Conservation (phyloP, 2,113 vertebrate genomes). For the Scortum barcoo region DNA sequence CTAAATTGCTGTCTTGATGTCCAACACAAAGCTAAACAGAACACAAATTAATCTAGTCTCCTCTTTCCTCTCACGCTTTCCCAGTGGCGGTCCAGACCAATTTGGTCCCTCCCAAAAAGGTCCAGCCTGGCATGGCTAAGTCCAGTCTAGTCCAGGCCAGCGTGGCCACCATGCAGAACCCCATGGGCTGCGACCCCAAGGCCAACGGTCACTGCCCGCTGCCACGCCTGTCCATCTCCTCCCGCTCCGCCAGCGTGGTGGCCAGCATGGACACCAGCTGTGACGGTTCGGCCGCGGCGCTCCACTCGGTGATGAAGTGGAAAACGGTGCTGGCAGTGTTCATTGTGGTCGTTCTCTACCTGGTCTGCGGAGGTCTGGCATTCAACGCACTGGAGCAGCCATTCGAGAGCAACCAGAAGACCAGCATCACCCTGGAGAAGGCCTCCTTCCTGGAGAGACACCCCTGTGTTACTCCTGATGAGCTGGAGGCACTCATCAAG, state of each 20-base stretch:
- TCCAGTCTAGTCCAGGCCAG: constrained; percentile 84
- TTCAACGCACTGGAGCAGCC: constrained; percentile 94
- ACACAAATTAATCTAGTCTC: neutral
- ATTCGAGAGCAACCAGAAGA: constrained; percentile 93
- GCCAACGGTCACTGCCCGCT: constrained; percentile 85
- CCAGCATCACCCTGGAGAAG: constrained; percentile 91
- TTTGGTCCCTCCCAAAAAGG: constrained; percentile 82
- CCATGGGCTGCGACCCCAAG: constrained; percentile 86
- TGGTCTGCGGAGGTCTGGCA: constrained; percentile 91
- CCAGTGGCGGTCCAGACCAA: constrained; percentile 92
- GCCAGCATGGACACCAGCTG: constrained; percentile 91
- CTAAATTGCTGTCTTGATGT: neutral
- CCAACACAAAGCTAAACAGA: neutral
- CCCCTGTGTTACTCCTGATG: constrained; percentile 88
- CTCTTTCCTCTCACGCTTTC: constrained; percentile 37
- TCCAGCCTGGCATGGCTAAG: constrained; percentile 79
- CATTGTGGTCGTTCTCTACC: constrained; percentile 93
- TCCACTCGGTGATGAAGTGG: constrained; percentile 98
- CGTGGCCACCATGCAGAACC: constrained; percentile 84
- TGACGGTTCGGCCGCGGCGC: constrained; percentile 80
- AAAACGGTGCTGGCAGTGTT: constrained; percentile 96
- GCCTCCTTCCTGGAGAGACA: constrained; percentile 91
- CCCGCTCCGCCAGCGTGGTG: constrained; percentile 89
- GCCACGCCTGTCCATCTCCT: constrained; percentile 89
- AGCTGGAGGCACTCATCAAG: constrained; percentile 94